Evolutionary conservation across 2,888 invertebrate species (phyloP).

Genomic region (Spilarctia lutea): DNA sequence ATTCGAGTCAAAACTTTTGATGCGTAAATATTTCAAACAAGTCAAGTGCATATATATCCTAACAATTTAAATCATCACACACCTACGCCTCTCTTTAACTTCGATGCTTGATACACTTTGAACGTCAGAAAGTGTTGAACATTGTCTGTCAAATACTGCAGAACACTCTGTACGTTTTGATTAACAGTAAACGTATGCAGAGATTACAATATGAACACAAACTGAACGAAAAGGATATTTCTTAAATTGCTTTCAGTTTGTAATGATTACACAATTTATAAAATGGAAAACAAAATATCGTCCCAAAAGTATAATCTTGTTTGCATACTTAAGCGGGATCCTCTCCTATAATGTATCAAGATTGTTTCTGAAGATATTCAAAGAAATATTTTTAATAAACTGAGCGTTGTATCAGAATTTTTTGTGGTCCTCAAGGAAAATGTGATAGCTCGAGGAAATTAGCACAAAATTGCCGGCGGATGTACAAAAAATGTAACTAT

Average conservation of each 20-base stretch:
- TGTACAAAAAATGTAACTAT: neutral
- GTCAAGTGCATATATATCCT: too few relatives aligned
- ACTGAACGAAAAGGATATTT: neutral
- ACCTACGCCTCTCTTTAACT: too few relatives aligned
- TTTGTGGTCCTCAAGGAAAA: neutral
- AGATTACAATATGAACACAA: neutral
- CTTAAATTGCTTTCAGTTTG: neutral
- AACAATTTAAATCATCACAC: too few relatives aligned
- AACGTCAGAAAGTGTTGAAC: too few relatives aligned
- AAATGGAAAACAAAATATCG: neutral
- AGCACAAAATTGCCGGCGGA: neutral
- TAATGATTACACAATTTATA: neutral
- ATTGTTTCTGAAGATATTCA: neutral
- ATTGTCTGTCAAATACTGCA: neutral
- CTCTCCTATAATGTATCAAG: neutral
- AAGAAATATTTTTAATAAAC: slow-evolving; percentile 1
- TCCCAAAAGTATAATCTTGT: neutral
- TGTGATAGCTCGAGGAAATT: neutral
- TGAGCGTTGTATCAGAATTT: neutral
- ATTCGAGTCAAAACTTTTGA: too few relatives aligned
- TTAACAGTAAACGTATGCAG: neutral
- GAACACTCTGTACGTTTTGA: neutral
- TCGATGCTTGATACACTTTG: too few relatives aligned
- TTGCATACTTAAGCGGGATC: neutral
- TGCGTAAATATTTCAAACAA: too few relatives aligned